A percentile compares a stretch with the other conserved stretches of the same genome.
Conservation (phyloP, 1,140 invertebrate species). For the Anadara kagoshimensis region DNA sequence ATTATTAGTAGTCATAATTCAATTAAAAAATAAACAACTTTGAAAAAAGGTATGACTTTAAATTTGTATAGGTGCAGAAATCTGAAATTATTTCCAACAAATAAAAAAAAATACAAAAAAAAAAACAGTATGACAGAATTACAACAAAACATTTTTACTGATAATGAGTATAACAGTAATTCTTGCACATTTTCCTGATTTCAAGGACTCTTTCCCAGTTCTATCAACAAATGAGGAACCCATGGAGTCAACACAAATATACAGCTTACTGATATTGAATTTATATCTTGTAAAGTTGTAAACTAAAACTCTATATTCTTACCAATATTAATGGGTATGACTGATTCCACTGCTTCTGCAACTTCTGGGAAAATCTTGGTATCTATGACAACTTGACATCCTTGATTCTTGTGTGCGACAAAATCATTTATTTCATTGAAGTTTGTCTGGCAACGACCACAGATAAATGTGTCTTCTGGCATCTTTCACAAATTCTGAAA, state of each 20-base stretch:
- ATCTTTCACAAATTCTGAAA: slow-evolving; percentile 28
- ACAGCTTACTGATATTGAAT: background rate
- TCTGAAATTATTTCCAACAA: too few relatives aligned
- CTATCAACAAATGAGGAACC: background rate
- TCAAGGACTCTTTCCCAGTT: too few relatives aligned
- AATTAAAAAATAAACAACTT: too few relatives aligned
- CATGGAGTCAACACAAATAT: background rate
- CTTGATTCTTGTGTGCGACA: slow-evolving; percentile 62
- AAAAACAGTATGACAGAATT: too few relatives aligned
- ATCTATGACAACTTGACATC: slow-evolving; percentile 22
- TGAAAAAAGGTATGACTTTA: too few relatives aligned
- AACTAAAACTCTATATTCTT: background rate
- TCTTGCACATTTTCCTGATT: too few relatives aligned
- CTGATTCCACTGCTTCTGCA: background rate
- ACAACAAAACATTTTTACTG: too few relatives aligned
- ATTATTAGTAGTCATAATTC: too few relatives aligned
- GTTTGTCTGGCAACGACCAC: slow-evolving; percentile 61
- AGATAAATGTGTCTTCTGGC: slow-evolving; percentile 68
- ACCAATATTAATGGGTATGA: slow-evolving; percentile 13
- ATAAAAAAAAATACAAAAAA: too few relatives aligned
- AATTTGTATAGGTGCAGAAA: too few relatives aligned
- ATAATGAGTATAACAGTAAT: too few relatives aligned
- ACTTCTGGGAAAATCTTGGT: background rate
- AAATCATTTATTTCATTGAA: slow-evolving; percentile 66
- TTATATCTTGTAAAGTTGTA: too few relatives aligned